Conservation (phyloP, 2,888 invertebrate genomes). For the Zygogramma bicolorata region DNA sequence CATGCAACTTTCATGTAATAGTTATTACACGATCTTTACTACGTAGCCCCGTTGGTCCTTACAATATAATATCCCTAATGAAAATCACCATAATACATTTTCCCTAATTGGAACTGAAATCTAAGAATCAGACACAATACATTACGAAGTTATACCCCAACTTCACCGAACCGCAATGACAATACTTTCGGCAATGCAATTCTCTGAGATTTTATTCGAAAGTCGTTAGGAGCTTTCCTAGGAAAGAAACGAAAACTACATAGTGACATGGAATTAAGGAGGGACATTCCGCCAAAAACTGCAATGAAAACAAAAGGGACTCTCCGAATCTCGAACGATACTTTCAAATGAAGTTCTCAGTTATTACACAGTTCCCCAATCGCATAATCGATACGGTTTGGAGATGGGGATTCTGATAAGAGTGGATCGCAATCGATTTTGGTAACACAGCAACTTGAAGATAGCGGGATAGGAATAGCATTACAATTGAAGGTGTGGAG, state of each 20-base stretch:
- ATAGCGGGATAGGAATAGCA: too few species aligned
- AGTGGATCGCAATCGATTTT: not conserved
- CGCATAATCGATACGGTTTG: not conserved
- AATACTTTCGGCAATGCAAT: not conserved
- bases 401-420: not conserved
- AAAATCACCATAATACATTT: too few species aligned
- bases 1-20: too few species aligned
- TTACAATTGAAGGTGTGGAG: too few species aligned
- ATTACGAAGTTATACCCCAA: not conserved
- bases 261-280: not conserved
- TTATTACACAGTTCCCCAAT: not conserved
- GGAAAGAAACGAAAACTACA: conserved; percentile 1
- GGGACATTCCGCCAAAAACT: not conserved
- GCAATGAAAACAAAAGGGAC: not conserved
- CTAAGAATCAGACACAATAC: not conserved
- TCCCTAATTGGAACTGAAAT: not conserved
- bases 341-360: not conserved
- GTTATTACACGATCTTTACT: too few species aligned
- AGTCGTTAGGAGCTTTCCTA: not conserved
- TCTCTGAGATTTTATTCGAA: not conserved
- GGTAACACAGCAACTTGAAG: not conserved
- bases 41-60: too few species aligned
- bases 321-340: not conserved
- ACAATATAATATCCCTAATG: too few species aligned
- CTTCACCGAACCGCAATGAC: not conserved